phyloP scores from a whole-genome alignment of 1,140 invertebrate genomes.

The Mizuhopecten yessoensis region DNA sequence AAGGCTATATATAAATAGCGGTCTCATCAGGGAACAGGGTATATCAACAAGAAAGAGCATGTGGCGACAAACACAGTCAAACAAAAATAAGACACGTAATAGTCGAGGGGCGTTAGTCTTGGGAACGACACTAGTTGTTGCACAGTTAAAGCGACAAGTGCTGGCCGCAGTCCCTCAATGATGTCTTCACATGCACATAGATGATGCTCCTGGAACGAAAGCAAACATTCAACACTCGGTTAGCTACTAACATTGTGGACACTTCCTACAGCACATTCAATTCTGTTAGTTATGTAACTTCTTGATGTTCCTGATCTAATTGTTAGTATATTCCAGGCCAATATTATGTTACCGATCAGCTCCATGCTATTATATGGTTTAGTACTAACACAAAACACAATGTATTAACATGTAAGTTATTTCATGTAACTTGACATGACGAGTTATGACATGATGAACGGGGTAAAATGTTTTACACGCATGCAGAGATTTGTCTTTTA shows the following conservation, averaged over 20 bases:
- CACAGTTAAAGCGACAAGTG: conserved; percentile 77
- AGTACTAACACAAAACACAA: not conserved
- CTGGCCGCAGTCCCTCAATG: conserved; percentile 82
- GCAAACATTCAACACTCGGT: conserved; percentile 39
- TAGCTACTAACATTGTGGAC: conserved; percentile 11
- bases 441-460: not conserved
- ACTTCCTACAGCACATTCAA: not conserved
- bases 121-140: conserved; percentile 73
- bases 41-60: conserved; percentile 86
- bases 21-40: not conserved
- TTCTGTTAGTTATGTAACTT: not conserved
- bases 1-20: too few relatives aligned
- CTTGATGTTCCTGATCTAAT: too few relatives aligned
- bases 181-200: conserved; percentile 90
- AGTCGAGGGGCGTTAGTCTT: conserved; percentile 82
- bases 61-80: conserved; percentile 87
- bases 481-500: conserved; percentile 2
- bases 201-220: conserved; percentile 88
- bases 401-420: not conserved
- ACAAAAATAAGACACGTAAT: conserved; percentile 87
- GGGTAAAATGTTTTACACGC: not conserved
- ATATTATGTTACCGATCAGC: not conserved
- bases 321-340: not conserved
- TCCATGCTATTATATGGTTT: not conserved
- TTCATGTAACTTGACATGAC: not conserved